Base-by-base conservation (phyloP, 2,888 invertebrate species). In the Lacanobia wlatinum region DNA sequence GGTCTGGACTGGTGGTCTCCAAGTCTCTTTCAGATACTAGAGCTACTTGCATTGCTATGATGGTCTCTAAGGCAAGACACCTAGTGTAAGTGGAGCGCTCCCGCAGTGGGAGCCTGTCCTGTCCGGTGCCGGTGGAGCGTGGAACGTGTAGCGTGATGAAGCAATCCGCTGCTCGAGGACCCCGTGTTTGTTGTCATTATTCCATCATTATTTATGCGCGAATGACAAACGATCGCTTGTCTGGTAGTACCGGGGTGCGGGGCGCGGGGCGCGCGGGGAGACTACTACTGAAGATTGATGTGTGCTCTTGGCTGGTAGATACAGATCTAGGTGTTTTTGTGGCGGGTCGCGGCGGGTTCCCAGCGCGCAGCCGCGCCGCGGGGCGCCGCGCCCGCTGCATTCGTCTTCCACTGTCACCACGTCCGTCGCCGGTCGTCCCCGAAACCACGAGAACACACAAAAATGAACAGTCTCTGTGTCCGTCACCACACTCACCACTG, bases 341-440 rank as follows among this genome's bases (percentile, higher is more conserved):
- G 85, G 74, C 67, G 66, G 85, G 72, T 5, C 66, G 69, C 71
- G 86, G 9, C 60, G 72, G 73, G 86, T 85, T 88, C 86, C 84
- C 83, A 78, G 80, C 73, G 73, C 68, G 82, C 84, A 84, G 84
- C 84, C 85, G 86, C 90, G 86, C 89, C 82, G 88, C 89, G 87
- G 88, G 89, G 81, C 82, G 87, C 76, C 86, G 62, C 83, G 85
- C 85, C 66, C 77, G 71, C 86, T 80, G 87, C 92, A 90, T 90
- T 84, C 91, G 91, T 90, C 92, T 90, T 88, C 72, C 89, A 85
- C 92, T 93, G 94, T 93, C 94, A 92, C 94, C 94, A 91, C 92
- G 88, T 87, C 86, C 83, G 83, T 79, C 92, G 87, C 87, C 43
- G 43, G 5, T 16, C 43, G 14, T 14, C 86, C 83, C 79, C 74